phyloP scores from a whole-genome alignment of 92 coral and sea anemone species.

The Nematostella vectensis region DNA sequence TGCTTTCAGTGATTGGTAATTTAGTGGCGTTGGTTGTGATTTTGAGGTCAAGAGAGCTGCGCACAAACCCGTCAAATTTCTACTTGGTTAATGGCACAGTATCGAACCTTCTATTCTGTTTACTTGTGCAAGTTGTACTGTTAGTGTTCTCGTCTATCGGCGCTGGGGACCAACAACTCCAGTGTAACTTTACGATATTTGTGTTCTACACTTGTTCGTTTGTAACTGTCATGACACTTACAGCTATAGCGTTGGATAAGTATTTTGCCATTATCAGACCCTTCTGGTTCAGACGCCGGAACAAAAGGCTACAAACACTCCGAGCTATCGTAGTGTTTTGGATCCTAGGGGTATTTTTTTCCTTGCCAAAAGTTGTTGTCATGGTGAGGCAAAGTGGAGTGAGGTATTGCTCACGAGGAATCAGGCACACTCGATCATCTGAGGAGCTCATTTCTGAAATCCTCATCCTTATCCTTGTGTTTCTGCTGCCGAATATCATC shows the following conservation, averaged over 20 bases:
- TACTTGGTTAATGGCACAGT: constrained; percentile 9
- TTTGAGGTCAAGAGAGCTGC: constrained; percentile 2
- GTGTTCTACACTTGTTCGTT: constrained; percentile 5
- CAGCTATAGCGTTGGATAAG: constrained; percentile 13
- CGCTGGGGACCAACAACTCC: background rate
- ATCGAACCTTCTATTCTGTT: background rate
- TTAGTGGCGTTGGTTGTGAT: constrained; percentile 1
- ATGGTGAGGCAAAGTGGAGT: background rate
- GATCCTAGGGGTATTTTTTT: constrained; percentile 1
- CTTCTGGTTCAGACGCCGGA: constrained; percentile 1
- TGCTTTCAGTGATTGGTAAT: constrained; percentile 9
- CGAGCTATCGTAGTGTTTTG: background rate
- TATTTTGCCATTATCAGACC: constrained; percentile 19
- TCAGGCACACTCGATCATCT: background rate
- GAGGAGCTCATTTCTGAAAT: background rate
- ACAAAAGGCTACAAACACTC: background rate
- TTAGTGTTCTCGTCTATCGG: background rate
- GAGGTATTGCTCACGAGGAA: background rate
- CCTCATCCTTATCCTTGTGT: constrained; percentile 9
- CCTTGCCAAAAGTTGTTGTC: constrained; percentile 1
- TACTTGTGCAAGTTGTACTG: background rate
- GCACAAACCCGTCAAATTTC: background rate
- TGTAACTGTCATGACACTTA: constrained; percentile 2
- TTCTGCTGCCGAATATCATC: constrained; percentile 18
- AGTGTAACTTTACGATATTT: background rate